A percentile compares a stretch with the other conserved stretches of the same genome.
phyloP scores from a whole-genome alignment of 2,797 vertebrate genomes.

The Gadopsis bispinosus region DNA sequence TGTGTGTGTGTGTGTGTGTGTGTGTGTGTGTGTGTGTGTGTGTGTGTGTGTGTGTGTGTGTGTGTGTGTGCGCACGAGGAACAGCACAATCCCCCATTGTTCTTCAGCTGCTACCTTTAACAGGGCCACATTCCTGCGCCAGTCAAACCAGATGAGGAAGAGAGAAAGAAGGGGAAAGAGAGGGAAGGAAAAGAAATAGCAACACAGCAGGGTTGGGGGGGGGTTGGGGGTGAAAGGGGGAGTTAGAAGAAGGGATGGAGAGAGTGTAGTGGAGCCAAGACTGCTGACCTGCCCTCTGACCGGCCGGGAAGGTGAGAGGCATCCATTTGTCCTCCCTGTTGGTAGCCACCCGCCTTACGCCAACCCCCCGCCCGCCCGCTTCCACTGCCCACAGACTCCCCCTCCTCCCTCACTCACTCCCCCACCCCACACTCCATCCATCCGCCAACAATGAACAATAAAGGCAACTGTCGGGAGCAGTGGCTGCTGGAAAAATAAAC shows the following conservation, averaged over 20 bases:
- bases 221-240: slow-evolving; percentile 24
- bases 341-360: slow-evolving; percentile 51
- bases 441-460: slow-evolving; percentile 93
- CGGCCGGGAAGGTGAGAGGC: slow-evolving; percentile 88
- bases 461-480: slow-evolving; percentile 91
- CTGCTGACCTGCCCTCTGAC: slow-evolving; percentile 85
- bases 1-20: slow-evolving; percentile 34
- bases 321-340: slow-evolving; percentile 88
- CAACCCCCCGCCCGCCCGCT: slow-evolving; percentile 33
- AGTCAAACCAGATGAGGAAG: slow-evolving; percentile 85
- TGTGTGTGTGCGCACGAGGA: slow-evolving; percentile 48
- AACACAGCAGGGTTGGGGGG: slow-evolving; percentile 16
- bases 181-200: slow-evolving; percentile 22
- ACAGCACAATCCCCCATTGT: slow-evolving; percentile 87
- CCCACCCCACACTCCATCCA: slow-evolving; percentile 72
- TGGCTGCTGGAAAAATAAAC: slow-evolving; percentile 90
- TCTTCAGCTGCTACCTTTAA: slow-evolving; percentile 86
- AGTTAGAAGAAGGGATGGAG: slow-evolving; percentile 28
- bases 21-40: slow-evolving; percentile 30
- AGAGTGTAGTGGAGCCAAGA: slow-evolving; percentile 41
- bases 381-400: slow-evolving; percentile 58
- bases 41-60: slow-evolving; percentile 27
- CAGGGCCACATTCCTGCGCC: slow-evolving; percentile 89
- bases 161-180: slow-evolving; percentile 28
- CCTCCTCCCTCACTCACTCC: slow-evolving; percentile 55